A percentile compares a stretch with the other conserved stretches of the same genome.
These are phyloP conservation scores for Dasysyrphus albostriatus DNA, from an alignment of 2,888 invertebrate genomes.

Conservation along the genomic window DNA sequence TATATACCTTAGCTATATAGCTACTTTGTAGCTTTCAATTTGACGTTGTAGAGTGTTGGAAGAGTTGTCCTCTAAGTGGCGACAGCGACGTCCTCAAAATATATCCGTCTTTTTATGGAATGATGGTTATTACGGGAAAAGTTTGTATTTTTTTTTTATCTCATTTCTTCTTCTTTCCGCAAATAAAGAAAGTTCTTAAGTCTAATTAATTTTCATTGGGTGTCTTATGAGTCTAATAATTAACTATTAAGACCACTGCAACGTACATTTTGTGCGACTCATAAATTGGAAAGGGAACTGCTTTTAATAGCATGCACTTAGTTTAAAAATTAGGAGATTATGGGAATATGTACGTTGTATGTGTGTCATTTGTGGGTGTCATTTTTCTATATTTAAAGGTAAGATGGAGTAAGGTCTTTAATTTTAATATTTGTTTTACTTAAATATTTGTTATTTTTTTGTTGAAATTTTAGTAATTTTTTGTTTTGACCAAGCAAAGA, in stretches of 20 bases:
- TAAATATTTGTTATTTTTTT: too few species aligned
- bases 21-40: slow-evolving; percentile 64
- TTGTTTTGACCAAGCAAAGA: too few species aligned
- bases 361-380: not conserved
- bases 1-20: not conserved
- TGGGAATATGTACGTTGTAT: not conserved
- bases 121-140: slow-evolving; percentile 45
- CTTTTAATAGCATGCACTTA: slow-evolving; percentile 9
- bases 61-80: slow-evolving; percentile 49
- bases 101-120: slow-evolving; percentile 26
- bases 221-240: slow-evolving; percentile 31
- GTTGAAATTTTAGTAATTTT: too few species aligned
- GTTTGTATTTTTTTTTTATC: not conserved
- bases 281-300: slow-evolving; percentile 15
- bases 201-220: slow-evolving; percentile 58
- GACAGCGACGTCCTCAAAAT: slow-evolving; percentile 32
- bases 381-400: not conserved
- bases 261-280: slow-evolving; percentile 13
- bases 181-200: slow-evolving; percentile 45
- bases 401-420: too few species aligned
- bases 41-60: slow-evolving; percentile 46
- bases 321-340: slow-evolving; percentile 9
- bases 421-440: too few species aligned
- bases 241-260: slow-evolving; percentile 22
- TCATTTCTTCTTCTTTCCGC: not conserved